phyloP scores from a whole-genome alignment of 1,140 invertebrate species.

The Hestina assimilis region DNA sequence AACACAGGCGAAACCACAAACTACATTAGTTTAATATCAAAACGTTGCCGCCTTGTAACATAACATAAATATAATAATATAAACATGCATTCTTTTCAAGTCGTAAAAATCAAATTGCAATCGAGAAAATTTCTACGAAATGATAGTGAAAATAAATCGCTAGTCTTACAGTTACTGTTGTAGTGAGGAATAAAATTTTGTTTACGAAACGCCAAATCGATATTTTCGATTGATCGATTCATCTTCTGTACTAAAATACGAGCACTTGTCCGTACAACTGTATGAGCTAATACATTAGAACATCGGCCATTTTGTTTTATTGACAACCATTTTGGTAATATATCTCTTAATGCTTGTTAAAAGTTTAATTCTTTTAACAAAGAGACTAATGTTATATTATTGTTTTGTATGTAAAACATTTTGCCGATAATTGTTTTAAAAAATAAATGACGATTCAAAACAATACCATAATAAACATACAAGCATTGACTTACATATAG shows the following conservation, averaged over 20 bases:
- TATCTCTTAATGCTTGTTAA: background rate
- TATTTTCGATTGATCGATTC: constrained; percentile 13
- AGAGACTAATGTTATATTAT: too few relatives aligned
- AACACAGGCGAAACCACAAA: too few relatives aligned
- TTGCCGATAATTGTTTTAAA: too few relatives aligned
- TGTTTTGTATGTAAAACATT: too few relatives aligned
- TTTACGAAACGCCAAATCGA: constrained; percentile 10
- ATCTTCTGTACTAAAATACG: constrained; percentile 13
- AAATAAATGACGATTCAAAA: too few relatives aligned
- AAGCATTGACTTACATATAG: too few relatives aligned
- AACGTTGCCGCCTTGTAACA: too few relatives aligned
- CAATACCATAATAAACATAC: too few relatives aligned
- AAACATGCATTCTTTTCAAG: background rate
- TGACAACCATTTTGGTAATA: background rate
- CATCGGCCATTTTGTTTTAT: constrained; percentile 11
- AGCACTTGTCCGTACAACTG: constrained; percentile 12
- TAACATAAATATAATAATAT: background rate
- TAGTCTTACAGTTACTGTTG: background rate
- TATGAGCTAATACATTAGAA: constrained; percentile 4
- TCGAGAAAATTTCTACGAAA: background rate
- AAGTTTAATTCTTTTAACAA: too few relatives aligned
- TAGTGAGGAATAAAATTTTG: constrained; percentile 7
- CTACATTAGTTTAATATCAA: too few relatives aligned
- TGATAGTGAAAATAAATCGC: background rate
- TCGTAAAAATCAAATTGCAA: background rate